Conservation (phyloP, 2,113 vertebrate genomes). For the Gambusia affinis region DNA sequence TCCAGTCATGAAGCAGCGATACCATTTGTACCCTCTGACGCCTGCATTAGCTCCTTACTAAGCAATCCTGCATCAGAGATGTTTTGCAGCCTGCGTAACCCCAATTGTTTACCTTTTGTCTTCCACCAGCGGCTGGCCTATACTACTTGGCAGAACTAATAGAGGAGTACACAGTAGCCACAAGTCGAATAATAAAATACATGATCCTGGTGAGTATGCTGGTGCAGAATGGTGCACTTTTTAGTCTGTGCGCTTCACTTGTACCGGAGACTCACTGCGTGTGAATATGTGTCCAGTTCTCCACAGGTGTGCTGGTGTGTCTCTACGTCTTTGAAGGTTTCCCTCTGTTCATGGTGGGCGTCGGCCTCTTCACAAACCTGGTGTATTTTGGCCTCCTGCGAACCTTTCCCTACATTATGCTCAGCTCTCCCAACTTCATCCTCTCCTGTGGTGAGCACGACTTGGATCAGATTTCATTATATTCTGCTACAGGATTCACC, state of each 20-base stretch:
- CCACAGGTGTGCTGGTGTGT: slow-evolving; percentile 87
- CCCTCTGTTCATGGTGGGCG: slow-evolving; percentile 86
- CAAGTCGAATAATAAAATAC: slow-evolving; percentile 95
- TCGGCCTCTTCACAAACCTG: slow-evolving; percentile 95
- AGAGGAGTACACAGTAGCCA: slow-evolving; percentile 94
- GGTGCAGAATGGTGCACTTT: background rate
- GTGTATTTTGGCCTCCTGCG: slow-evolving; percentile 94
- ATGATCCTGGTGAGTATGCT: slow-evolving; percentile 92
- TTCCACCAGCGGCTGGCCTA: slow-evolving; percentile 87
- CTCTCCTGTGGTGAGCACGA: slow-evolving; percentile 88
- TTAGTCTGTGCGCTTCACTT: rapidly evolving
- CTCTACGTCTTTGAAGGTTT: slow-evolving; percentile 93
- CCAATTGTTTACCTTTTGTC: background rate
- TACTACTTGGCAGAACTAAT: slow-evolving; percentile 97
- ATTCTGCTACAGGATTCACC: background rate
- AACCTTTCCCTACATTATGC: slow-evolving; percentile 94
- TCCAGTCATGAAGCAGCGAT: background rate
- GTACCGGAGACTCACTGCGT: background rate
- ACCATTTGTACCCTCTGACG: background rate
- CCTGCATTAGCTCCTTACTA: background rate
- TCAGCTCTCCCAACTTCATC: slow-evolving; percentile 96
- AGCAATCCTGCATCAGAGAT: background rate
- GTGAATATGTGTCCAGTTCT: slow-evolving; percentile 83
- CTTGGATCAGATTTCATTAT: background rate
- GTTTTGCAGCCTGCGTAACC: background rate